Percentiles rank a stretch among this genome's conserved stretches.
Evolutionary conservation across 35 echinoderm and acorn worm genomes (phyloP).

Genomic region (Lytechinus variegatus): DNA sequence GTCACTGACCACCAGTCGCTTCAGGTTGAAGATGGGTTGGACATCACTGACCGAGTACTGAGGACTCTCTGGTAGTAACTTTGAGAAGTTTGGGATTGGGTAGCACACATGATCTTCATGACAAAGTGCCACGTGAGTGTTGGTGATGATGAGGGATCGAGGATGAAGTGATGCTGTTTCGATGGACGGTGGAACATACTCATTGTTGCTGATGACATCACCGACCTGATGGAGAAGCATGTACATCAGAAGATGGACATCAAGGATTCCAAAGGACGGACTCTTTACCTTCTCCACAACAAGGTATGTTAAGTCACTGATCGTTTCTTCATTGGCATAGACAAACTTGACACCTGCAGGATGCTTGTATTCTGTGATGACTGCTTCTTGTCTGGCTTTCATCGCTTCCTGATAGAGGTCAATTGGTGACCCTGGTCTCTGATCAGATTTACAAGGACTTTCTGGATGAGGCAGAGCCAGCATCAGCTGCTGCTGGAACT

Average conservation of each 20-base stretch:
- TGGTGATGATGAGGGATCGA: constrained; percentile 82
- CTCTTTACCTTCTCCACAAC: constrained; percentile 70
- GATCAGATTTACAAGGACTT: constrained; percentile 39
- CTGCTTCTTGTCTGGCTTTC: constrained; percentile 54
- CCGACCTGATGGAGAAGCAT: constrained; percentile 63
- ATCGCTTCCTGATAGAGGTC: constrained; percentile 78
- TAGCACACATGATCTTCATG: constrained; percentile 95
- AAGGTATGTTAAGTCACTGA: constrained; percentile 85
- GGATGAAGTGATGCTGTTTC: constrained; percentile 25
- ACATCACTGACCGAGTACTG: constrained; percentile 76
- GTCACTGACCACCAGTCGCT: constrained; percentile 82
- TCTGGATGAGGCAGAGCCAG: constrained; percentile 49
- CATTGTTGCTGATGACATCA: constrained; percentile 26
- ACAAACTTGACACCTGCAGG: constrained; percentile 92
- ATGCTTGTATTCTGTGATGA: constrained; percentile 80
- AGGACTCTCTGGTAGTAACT: constrained; percentile 73
- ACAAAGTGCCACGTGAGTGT: constrained; percentile 78
- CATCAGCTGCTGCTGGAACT: constrained; percentile 86
- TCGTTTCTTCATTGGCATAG: constrained; percentile 93
- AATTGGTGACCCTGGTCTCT: constrained; percentile 60
- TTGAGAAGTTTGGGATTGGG: constrained; percentile 86
- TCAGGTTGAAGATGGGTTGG: constrained; percentile 64
- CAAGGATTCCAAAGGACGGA: constrained; percentile 51
- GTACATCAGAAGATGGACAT: constrained; percentile 76
- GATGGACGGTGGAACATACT: background rate